Conservation (phyloP, 2,888 invertebrate species). For the Netelia inedita region DNA sequence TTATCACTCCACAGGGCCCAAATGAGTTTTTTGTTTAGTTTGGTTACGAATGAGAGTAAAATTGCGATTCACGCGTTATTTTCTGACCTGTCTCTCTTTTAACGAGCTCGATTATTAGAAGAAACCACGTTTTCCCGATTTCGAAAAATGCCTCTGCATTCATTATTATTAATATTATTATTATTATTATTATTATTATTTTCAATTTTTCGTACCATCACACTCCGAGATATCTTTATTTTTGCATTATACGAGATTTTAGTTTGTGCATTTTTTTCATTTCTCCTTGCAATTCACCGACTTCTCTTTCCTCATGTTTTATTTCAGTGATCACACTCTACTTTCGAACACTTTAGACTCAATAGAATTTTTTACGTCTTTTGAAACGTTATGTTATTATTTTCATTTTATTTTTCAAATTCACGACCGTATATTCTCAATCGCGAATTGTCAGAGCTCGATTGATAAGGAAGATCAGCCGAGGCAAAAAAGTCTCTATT, state of each 20-base stretch:
- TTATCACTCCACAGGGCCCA: constrained; percentile 59
- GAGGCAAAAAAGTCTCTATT: constrained; percentile 17
- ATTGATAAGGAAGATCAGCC: constrained; percentile 2
- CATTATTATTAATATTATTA: background rate
- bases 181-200: constrained; percentile 29
- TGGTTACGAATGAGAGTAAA: constrained; percentile 63
- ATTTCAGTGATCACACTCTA: constrained; percentile 30
- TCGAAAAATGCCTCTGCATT: constrained; percentile 23
- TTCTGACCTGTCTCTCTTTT: constrained; percentile 7
- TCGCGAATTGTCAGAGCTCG: constrained; percentile 37
- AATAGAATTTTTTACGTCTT: constrained; percentile 64
- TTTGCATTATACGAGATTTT: constrained; percentile 45
- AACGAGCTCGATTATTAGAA: constrained; percentile 40
- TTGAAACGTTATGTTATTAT: constrained; percentile 49
- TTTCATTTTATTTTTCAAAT: constrained; percentile 19
- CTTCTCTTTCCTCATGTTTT: constrained; percentile 49
- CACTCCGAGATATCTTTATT: constrained; percentile 37
- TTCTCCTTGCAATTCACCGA: constrained; percentile 8
- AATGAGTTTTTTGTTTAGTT: constrained; percentile 60
- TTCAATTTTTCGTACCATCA: constrained; percentile 44
- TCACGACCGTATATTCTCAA: constrained; percentile 55
- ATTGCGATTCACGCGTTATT: constrained; percentile 53
- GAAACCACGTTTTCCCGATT: constrained; percentile 21
- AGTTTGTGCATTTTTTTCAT: constrained; percentile 12
- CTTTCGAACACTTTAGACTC: constrained; percentile 71